Conservation (phyloP, 2,888 invertebrate genomes). For the Trileptium ribeirensis region DNA sequence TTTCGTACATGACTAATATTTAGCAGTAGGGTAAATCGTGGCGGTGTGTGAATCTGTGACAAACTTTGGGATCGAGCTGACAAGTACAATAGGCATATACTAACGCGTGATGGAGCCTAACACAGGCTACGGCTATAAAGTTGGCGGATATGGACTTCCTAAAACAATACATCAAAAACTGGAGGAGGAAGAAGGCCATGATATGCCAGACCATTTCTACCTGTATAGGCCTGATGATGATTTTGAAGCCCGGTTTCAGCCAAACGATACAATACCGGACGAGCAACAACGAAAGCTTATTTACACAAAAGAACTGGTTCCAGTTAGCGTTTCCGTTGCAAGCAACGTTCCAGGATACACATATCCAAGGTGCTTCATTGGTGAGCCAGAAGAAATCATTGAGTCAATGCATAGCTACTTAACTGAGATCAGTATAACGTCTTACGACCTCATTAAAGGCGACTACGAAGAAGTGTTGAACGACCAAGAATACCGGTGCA, state of each 20-base stretch:
- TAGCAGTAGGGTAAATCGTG: neutral
- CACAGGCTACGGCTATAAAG: neutral
- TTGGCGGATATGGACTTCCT: neutral
- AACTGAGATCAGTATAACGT: neutral
- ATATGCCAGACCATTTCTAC: neutral
- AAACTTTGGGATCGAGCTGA: neutral
- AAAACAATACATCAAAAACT: constrained; percentile 1
- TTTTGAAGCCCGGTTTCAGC: constrained; percentile 4
- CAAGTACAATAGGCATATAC: neutral
- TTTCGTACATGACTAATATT: neutral
- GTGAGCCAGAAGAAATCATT: neutral
- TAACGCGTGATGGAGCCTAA: neutral
- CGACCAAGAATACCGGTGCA: neutral
- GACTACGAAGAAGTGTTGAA: neutral
- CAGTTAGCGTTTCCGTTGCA: neutral
- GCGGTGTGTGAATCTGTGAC: neutral
- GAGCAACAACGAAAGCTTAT: neutral
- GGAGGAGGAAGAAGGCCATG: neutral
- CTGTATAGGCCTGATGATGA: neutral
- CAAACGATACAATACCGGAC: neutral
- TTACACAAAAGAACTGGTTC: neutral
- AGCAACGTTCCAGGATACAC: constrained; percentile 9
- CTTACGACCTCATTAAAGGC: neutral
- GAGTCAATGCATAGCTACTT: neutral
- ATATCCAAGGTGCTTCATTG: constrained; percentile 1